Conservation (phyloP, 2,888 invertebrate genomes). For the Gisinianus flammeolus region DNA sequence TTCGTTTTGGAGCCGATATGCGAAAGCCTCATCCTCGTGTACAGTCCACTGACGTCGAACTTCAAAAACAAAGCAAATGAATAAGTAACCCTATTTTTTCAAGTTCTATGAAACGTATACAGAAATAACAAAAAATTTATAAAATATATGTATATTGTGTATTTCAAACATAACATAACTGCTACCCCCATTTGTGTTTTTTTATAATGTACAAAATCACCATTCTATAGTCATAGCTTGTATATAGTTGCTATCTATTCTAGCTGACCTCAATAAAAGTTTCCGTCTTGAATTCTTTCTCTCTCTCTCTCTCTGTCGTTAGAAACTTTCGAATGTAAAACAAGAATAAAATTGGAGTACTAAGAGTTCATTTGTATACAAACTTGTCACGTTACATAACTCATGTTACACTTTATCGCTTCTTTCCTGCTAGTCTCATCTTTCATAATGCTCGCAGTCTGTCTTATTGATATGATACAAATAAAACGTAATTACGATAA, state of each 20-base stretch:
- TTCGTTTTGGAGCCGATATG: conserved; percentile 79
- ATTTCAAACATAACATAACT: neutral
- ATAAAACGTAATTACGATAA: too few species aligned
- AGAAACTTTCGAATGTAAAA: too few species aligned
- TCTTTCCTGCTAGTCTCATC: too few species aligned
- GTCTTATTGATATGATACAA: too few species aligned
- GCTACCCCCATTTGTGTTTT: neutral
- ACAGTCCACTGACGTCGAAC: conserved; percentile 84
- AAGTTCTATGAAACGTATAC: neutral
- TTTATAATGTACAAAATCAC: neutral
- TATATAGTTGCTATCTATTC: neutral
- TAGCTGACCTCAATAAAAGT: neutral
- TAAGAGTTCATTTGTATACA: too few species aligned
- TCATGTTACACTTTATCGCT: too few species aligned
- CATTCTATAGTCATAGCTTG: neutral
- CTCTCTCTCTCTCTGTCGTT: too few species aligned
- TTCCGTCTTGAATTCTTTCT: too few species aligned
- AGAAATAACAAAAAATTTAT: neutral
- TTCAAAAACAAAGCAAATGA: too few species aligned
- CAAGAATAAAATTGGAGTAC: too few species aligned
- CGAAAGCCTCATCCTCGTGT: conserved; percentile 79
- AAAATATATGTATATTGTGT: neutral
- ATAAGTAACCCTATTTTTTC: neutral
- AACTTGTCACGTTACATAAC: too few species aligned
- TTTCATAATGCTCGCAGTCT: too few species aligned